A percentile compares a stretch with the other conserved stretches of the same genome.
Evolutionary conservation across 2,113 vertebrate genomes (phyloP).

Genomic region (Carassius gibelio): DNA sequence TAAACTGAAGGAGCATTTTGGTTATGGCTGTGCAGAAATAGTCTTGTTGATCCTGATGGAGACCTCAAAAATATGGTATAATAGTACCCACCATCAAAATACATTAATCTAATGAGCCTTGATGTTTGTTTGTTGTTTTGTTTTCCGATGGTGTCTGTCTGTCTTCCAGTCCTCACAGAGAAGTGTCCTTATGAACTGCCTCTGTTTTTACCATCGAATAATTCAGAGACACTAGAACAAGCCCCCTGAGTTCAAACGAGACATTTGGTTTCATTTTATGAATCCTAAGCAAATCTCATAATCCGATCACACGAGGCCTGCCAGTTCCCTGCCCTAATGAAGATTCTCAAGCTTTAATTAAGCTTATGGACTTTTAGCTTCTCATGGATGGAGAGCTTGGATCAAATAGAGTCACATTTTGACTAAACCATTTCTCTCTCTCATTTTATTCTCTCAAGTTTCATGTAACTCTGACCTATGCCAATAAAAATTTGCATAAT

Average conservation of each 20-base stretch:
- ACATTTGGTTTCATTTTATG: slow-evolving; percentile 27
- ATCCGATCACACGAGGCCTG: background rate
- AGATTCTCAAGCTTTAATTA: slow-evolving; percentile 23
- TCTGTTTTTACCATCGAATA: background rate
- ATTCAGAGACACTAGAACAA: background rate
- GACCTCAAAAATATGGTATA: background rate
- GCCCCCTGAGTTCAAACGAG: slow-evolving; percentile 15
- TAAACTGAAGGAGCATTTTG: slow-evolving; percentile 7
- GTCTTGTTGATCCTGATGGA: background rate
- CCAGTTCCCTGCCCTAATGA: slow-evolving; percentile 3
- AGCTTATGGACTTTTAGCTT: slow-evolving; percentile 21
- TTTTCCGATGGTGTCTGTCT: background rate
- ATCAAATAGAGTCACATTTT: background rate
- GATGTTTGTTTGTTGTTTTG: background rate
- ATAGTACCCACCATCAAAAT: slow-evolving; percentile 1
- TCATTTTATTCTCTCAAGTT: background rate
- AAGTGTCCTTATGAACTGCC: background rate
- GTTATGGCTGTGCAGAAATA: background rate
- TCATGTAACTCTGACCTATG: background rate
- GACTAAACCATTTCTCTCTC: background rate
- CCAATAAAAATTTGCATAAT: background rate
- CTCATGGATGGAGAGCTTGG: background rate
- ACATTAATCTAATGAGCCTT: background rate
- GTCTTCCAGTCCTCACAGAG: background rate
- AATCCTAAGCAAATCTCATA: slow-evolving; percentile 32